These are phyloP conservation scores for Athalia cordata DNA, from an alignment of 2,888 invertebrate species.

Conservation along the genomic window DNA sequence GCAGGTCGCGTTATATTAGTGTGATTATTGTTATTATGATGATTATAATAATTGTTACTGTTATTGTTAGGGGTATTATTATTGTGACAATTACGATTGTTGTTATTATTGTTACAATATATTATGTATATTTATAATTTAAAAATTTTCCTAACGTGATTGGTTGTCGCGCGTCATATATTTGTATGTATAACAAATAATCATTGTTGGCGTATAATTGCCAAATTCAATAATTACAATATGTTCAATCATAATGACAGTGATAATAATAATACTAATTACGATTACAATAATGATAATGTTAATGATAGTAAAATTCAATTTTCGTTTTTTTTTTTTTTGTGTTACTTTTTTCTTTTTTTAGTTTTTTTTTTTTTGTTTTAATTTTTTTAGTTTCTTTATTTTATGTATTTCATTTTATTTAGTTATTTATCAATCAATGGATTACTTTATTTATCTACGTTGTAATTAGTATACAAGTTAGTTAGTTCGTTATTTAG, in stretches of 20 bases:
- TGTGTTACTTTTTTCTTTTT: slow-evolving; percentile 22
- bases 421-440: too few relatives aligned
- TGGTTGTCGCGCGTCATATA: slow-evolving; percentile 69
- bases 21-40: neutral
- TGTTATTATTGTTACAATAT: neutral
- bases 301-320: slow-evolving; percentile 65
- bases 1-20: neutral
- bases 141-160: slow-evolving; percentile 66
- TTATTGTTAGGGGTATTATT: slow-evolving; percentile 12
- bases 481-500: too few relatives aligned
- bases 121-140: slow-evolving; percentile 4
- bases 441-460: too few relatives aligned
- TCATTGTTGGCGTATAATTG: neutral
- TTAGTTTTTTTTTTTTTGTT: too few relatives aligned
- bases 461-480: too few relatives aligned
- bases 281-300: neutral
- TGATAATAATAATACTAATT: neutral
- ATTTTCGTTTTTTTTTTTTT: slow-evolving; percentile 45
- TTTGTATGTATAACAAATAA: slow-evolving; percentile 49
- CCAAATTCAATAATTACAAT: neutral
- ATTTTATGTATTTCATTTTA: too few relatives aligned
- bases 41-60: neutral
- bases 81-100: slow-evolving; percentile 8
- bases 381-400: too few relatives aligned
- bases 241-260: neutral